Conservation (phyloP, 2,113 vertebrate species). For the Callospermophilus lateralis region DNA sequence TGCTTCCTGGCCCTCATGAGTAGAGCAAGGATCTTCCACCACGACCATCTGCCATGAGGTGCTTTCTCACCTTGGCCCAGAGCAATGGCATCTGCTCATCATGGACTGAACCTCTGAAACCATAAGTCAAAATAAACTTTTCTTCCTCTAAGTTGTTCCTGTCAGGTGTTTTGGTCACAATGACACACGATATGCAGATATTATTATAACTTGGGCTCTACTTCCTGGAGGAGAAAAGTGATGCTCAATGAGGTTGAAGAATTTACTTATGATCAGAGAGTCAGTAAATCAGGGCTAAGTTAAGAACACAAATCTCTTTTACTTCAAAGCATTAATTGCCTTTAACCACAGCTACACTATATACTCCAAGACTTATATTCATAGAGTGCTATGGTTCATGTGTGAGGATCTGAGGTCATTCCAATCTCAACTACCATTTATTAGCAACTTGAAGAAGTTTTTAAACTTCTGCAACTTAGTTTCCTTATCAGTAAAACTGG, state of each 20-base stretch:
- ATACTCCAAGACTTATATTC: background rate
- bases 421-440: background rate
- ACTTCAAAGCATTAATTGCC: background rate
- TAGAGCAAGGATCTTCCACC: too few relatives aligned
- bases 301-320: background rate
- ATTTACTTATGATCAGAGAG: background rate
- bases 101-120: too few relatives aligned
- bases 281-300: background rate
- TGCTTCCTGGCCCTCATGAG: too few relatives aligned
- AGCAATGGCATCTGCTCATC: too few relatives aligned
- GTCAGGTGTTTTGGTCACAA: too few relatives aligned
- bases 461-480: background rate
- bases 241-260: background rate
- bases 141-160: too few relatives aligned
- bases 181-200: background rate
- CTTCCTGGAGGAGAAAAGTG: background rate
- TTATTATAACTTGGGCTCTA: background rate
- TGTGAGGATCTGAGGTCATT: background rate
- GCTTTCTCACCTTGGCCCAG: too few relatives aligned
- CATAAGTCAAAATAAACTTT: too few relatives aligned
- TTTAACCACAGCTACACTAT: background rate
- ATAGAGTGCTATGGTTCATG: accelerated
- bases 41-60: too few relatives aligned
- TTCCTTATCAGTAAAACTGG: background rate
- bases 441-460: background rate